Evolutionary conservation across 2,113 vertebrate genomes (phyloP), one percentile per base, ranked within the genome.

Genomic region (Actenoides hombroni): DNA sequence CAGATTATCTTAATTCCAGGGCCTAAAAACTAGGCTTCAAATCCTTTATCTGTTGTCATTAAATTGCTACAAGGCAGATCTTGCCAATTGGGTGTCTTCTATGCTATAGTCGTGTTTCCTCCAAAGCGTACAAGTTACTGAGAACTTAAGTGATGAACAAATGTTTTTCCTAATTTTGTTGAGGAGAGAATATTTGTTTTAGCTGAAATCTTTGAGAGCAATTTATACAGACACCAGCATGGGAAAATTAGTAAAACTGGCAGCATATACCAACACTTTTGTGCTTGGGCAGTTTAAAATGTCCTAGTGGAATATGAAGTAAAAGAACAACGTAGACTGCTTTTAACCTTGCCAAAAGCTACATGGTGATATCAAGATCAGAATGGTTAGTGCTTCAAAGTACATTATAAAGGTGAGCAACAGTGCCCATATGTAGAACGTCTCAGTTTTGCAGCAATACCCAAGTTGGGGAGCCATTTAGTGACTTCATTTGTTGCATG

Each of bases 391-490:
- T 76, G 81, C 74, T 37, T 64, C 26, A 10, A 33, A 21, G 33
- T 26, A 23, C 9, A 2, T 53, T 39, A 13, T 46, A 49, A n/a
- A 71, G 59, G 20, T 79, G 33, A 74, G 35, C 44, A 29, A 2
- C 28, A 35, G 16, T 16, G 11, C 39, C 19, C 11, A 3, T 13
- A 2, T 11, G 2, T 11, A 20, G 8, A 69, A 18, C 0, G 2
- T 39, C 23, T 31, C 25, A 7, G 3, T 54, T 70, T 33, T 65
- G 40, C 42, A 64, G 3, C 0, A 0, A 0, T n/a, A 24, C 57
- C 31, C 14, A 15, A 21, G 14, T 59, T 60, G 39, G 33, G 44
- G 29, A 57, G 23, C 44, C 3, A 1, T 16, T 35, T 7, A 29
- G 18, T 61, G 63, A 20, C 67, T 37, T 61, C 10, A 10, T n/a